A percentile compares a stretch with the other conserved stretches of the same genome.
Conservation (phyloP, 2,888 invertebrate genomes). For the Acrobasis suavella region DNA sequence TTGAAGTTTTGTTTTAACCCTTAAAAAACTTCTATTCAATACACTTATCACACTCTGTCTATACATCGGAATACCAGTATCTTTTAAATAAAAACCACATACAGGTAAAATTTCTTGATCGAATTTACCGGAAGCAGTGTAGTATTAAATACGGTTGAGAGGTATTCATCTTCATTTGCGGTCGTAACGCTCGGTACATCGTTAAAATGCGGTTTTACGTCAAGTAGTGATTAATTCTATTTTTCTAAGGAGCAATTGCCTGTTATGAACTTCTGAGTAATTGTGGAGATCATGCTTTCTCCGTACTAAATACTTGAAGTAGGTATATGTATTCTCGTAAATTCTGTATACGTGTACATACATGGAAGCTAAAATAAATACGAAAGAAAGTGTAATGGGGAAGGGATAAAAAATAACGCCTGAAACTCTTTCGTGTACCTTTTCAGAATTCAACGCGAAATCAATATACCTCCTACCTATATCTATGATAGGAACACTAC, state of each 20-base stretch:
- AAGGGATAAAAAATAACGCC: no score
- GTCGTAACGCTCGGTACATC: conserved; percentile 4
- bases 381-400: no score
- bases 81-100: no score
- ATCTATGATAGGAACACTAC: no score
- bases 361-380: no score
- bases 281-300: background rate
- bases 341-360: background rate
- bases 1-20: no score
- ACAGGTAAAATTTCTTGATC: background rate
- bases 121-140: conserved; percentile 1
- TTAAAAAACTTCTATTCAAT: no score
- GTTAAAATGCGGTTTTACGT: background rate
- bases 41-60: no score
- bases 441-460: no score
- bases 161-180: conserved; percentile 19
- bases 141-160: background rate
- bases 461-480: no score
- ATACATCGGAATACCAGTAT: no score
- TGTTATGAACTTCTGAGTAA: conserved; percentile 8
- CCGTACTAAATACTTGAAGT: background rate
- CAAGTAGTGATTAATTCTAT: conserved; percentile 7
- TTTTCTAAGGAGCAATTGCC: background rate
- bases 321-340: background rate
- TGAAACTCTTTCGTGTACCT: no score